Evolutionary conservation across 2,888 invertebrate species (phyloP).

Genomic region (Nemapogon koenigi): DNA sequence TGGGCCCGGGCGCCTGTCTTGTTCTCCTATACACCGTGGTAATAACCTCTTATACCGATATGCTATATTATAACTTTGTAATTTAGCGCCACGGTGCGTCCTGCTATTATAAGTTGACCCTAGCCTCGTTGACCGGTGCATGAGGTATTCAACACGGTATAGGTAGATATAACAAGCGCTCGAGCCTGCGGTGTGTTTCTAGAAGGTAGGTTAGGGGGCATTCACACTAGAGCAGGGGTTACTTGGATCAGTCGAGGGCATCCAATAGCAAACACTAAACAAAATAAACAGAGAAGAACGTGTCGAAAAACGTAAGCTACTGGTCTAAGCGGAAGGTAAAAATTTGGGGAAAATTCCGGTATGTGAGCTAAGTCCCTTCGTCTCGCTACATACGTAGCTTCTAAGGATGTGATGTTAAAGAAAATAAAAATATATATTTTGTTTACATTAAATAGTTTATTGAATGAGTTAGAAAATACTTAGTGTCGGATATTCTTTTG

Average conservation of each 20-base stretch:
- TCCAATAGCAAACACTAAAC: conserved; percentile 55
- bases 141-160: no score
- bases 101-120: not conserved
- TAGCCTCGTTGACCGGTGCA: conserved; percentile 14
- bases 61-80: not conserved
- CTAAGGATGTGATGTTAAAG: conserved; percentile 1
- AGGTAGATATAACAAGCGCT: no score
- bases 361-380: conserved; percentile 47
- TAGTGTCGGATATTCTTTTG: conserved; percentile 33
- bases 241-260: conserved; percentile 46
- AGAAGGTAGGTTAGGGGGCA: conserved; percentile 40
- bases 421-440: conserved; percentile 2
- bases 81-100: not conserved
- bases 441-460: not conserved
- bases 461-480: conserved; percentile 22
- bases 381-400: not conserved
- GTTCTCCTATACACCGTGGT: not conserved
- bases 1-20: no score
- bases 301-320: conserved; percentile 37
- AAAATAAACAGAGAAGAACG: conserved; percentile 32
- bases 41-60: not conserved
- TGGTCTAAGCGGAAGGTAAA: conserved; percentile 28
- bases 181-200: no score
- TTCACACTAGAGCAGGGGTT: conserved; percentile 52
- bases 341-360: conserved; percentile 38